Evolutionary conservation across 2,888 invertebrate genomes (phyloP).

Genomic region (Chouioia cunea): DNA sequence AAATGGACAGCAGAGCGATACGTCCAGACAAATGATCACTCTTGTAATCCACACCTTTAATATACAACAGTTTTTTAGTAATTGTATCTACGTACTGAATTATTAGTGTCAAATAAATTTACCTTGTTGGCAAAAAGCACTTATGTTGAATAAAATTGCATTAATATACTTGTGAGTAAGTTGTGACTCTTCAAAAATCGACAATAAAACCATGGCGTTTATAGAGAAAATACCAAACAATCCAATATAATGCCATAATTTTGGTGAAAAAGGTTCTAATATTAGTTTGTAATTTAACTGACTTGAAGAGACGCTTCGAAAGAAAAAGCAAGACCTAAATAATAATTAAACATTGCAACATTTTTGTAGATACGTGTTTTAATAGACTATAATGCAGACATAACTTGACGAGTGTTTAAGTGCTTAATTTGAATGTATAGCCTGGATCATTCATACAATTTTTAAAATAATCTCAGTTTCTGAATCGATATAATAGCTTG

Average conservation of each 20-base stretch:
- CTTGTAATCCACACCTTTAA: conserved; percentile 55
- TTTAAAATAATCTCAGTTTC: too few species aligned
- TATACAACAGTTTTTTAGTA: background rate
- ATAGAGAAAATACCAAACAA: conserved; percentile 42
- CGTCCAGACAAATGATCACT: conserved; percentile 55
- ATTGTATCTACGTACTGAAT: background rate
- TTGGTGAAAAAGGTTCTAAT: conserved; percentile 50
- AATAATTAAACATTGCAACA: background rate
- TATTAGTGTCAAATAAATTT: conserved; percentile 3
- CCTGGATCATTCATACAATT: too few species aligned
- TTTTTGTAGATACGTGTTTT: too few species aligned
- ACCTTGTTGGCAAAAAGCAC: conserved; percentile 59
- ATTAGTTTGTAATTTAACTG: conserved; percentile 49
- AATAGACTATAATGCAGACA: too few species aligned
- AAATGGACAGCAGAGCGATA: conserved; percentile 55
- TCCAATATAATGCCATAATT: conserved; percentile 50
- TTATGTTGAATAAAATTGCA: conserved; percentile 50
- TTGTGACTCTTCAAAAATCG: conserved; percentile 13
- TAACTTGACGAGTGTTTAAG: too few species aligned
- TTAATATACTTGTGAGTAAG: conserved; percentile 38
- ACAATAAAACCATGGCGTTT: conserved; percentile 48
- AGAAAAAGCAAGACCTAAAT: conserved; percentile 54
- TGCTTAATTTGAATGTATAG: too few species aligned
- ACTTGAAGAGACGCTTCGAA: conserved; percentile 50
- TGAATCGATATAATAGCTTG: too few species aligned